phyloP scores from a whole-genome alignment of 2,888 invertebrate species.

The Cephus nigrinus region DNA sequence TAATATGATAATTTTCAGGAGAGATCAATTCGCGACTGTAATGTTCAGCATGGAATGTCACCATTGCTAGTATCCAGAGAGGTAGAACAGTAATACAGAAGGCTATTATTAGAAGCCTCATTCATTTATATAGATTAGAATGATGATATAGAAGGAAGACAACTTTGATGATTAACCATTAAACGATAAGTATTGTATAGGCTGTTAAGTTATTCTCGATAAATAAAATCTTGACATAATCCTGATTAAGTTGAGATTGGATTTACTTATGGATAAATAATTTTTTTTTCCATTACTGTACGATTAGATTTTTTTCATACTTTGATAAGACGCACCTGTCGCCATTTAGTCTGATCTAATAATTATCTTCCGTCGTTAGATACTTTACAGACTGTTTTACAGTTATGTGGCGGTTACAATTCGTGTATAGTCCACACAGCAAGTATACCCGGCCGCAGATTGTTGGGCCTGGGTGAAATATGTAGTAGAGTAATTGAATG shows the following conservation, averaged over 20 bases:
- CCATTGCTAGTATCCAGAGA: not conserved
- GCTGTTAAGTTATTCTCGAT: not conserved
- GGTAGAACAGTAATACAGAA: not conserved
- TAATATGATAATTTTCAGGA: not conserved
- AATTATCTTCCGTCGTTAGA: not conserved
- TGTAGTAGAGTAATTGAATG: not conserved
- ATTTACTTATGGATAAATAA: not conserved
- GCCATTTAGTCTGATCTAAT: not conserved
- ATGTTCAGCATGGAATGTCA: not conserved
- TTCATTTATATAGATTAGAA: not conserved
- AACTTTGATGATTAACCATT: not conserved
- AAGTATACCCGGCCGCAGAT: slow-evolving; percentile 33
- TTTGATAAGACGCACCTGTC: not conserved
- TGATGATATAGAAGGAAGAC: not conserved
- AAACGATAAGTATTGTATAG: not conserved
- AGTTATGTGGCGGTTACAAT: slow-evolving; percentile 29
- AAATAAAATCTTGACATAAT: not conserved
- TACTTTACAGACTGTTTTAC: not conserved
- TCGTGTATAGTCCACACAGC: slow-evolving; percentile 60
- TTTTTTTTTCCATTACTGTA: not conserved
- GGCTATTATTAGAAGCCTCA: not conserved
- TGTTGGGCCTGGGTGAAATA: not conserved
- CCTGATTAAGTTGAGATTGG: not conserved
- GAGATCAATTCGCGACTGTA: not conserved
- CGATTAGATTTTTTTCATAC: not conserved